phyloP scores from a whole-genome alignment of 2,797 vertebrate genomes.

The Chaenodraco wilsoni region DNA sequence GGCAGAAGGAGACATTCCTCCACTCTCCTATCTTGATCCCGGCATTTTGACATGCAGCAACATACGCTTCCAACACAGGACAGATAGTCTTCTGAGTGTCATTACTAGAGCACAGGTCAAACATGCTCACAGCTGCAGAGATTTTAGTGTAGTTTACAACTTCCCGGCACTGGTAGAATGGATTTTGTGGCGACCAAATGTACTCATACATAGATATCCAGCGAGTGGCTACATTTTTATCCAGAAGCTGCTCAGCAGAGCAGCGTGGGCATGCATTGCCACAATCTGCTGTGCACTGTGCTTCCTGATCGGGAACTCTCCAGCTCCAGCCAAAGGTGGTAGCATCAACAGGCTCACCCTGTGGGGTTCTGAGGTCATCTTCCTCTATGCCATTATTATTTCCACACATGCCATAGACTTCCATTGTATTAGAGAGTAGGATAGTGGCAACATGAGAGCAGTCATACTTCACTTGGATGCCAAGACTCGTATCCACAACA shows the following conservation, averaged over 20 bases:
- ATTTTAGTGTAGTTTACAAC: constrained; percentile 32
- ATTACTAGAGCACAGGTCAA: constrained; percentile 33
- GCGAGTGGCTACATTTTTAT: constrained; percentile 18
- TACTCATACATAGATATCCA: constrained; percentile 62
- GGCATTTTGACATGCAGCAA: constrained; percentile 62
- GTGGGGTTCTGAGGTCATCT: constrained; percentile 61
- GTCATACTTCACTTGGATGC: constrained; percentile 74
- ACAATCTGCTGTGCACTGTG: constrained; percentile 43
- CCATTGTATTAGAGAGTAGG: constrained; percentile 46
- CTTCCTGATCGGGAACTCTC: constrained; percentile 62
- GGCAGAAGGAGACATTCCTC: constrained; percentile 69
- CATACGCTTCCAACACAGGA: constrained; percentile 61
- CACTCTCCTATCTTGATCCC: constrained; percentile 55
- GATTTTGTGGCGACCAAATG: constrained; percentile 54
- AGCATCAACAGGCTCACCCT: background rate
- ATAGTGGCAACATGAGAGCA: constrained; percentile 70
- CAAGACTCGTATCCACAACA: constrained; percentile 62
- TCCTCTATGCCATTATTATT: constrained; percentile 71
- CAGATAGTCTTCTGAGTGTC: constrained; percentile 68
- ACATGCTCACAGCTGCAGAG: constrained; percentile 69
- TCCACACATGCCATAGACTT: constrained; percentile 78
- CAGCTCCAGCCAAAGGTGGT: constrained; percentile 68
- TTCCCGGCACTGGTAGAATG: constrained; percentile 66
- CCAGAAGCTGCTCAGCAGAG: background rate
- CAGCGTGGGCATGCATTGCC: constrained; percentile 45